These are phyloP conservation scores for Hypolimnas misippus DNA, from an alignment of 2,888 invertebrate genomes.

Conservation along the genomic window DNA sequence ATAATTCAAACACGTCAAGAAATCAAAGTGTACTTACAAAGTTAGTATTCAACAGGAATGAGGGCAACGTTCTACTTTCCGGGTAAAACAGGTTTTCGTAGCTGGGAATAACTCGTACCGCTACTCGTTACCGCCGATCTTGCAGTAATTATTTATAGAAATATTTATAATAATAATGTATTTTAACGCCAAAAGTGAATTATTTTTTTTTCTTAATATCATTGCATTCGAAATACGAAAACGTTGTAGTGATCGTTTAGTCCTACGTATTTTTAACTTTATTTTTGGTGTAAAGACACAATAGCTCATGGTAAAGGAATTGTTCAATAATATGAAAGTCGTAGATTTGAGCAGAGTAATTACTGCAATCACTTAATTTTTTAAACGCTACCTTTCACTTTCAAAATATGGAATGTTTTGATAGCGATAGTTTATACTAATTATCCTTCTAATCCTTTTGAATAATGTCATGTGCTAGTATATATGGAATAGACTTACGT, in stretches of 20 bases:
- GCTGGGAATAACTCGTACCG: conserved; percentile 41
- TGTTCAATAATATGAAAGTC: not conserved
- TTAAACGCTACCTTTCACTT: too few species aligned
- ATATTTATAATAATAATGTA: conserved; percentile 36
- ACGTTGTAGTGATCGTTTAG: not conserved
- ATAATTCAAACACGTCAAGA: conserved; percentile 57
- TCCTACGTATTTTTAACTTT: not conserved
- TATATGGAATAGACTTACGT: too few species aligned
- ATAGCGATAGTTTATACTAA: too few species aligned
- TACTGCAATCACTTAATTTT: too few species aligned
- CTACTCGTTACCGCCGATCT: conserved; percentile 42
- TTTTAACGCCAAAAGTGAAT: conserved; percentile 5
- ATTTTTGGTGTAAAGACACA: not conserved
- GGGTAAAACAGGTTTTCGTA: conserved; percentile 65
- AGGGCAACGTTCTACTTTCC: conserved; percentile 77
- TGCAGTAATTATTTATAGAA: conserved; percentile 40
- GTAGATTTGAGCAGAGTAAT: too few species aligned
- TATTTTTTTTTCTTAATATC: not conserved
- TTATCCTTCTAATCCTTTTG: too few species aligned
- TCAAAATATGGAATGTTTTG: too few species aligned
- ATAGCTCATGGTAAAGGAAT: not conserved
- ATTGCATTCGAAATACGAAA: conserved; percentile 5
- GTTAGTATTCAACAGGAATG: conserved; percentile 61
- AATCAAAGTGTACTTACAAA: conserved; percentile 50
- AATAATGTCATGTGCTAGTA: too few species aligned